These are phyloP conservation scores for Pardosa pseudoannulata DNA, from an alignment of 2,888 invertebrate genomes.

Conservation along the genomic window DNA sequence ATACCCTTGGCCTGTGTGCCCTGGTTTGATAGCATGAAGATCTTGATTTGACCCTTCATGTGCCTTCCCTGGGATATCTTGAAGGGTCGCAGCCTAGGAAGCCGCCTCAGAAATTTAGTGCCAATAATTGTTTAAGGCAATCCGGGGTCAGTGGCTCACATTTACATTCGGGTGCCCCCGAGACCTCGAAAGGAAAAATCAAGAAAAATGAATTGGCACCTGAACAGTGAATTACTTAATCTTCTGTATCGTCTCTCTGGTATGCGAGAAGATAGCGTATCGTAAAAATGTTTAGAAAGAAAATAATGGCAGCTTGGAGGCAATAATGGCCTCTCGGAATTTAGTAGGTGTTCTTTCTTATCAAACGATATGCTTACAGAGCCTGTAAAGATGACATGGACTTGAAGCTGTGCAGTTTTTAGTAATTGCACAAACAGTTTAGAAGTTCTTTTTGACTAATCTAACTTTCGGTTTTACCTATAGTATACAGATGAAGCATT, in stretches of 20 bases:
- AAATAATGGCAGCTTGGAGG: too few species aligned
- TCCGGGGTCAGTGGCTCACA: not conserved
- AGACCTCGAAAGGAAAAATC: not conserved
- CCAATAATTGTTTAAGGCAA: slow-evolving; percentile 4
- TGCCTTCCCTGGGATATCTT: not conserved
- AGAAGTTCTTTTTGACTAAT: too few species aligned
- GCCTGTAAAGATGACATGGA: too few species aligned
- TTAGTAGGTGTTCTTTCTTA: too few species aligned
- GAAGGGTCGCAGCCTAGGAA: not conserved
- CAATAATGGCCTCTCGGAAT: too few species aligned
- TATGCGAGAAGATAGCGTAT: not conserved
- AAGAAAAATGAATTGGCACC: not conserved
- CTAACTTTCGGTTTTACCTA: too few species aligned
- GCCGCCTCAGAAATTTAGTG: slow-evolving; percentile 3
- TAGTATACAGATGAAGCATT: too few species aligned
- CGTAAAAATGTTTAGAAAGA: not conserved
- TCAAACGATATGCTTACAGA: too few species aligned
- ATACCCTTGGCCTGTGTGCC: not conserved
- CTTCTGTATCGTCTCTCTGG: not conserved
- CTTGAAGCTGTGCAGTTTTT: too few species aligned
- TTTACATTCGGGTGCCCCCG: not conserved
- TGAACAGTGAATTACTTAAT: not conserved
- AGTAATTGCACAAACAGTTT: too few species aligned
- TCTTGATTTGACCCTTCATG: not conserved
- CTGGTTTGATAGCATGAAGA: not conserved